These are phyloP conservation scores for Heliconius ethilla DNA, from an alignment of 2,888 invertebrate genomes.

Conservation along the genomic window DNA sequence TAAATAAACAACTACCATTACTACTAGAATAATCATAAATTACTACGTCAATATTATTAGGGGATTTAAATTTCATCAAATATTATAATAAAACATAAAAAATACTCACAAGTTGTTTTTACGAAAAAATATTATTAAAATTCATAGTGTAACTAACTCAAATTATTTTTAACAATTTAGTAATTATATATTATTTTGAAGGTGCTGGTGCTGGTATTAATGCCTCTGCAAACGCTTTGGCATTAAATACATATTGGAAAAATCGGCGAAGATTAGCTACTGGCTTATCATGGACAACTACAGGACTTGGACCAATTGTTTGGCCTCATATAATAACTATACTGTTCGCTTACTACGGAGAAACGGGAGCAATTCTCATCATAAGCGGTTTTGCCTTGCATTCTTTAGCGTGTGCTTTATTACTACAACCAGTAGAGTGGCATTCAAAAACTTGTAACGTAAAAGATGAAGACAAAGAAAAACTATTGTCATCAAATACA, in stretches of 20 bases:
- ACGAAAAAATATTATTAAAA: too few species aligned
- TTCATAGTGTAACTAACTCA: background rate
- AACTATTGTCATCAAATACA: constrained; percentile 51
- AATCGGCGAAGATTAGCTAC: constrained; percentile 86
- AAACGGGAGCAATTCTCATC: constrained; percentile 85
- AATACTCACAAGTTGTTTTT: too few species aligned
- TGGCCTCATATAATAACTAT: constrained; percentile 87
- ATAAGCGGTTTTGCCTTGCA: constrained; percentile 86
- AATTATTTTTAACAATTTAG: background rate
- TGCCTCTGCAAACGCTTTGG: constrained; percentile 86
- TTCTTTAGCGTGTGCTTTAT: constrained; percentile 84
- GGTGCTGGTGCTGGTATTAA: constrained; percentile 85
- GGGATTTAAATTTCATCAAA: too few species aligned
- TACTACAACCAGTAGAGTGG: constrained; percentile 89
- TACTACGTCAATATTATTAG: background rate
- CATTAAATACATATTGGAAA: constrained; percentile 88
- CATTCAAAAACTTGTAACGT: constrained; percentile 79
- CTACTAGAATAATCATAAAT: background rate
- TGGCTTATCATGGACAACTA: constrained; percentile 86
- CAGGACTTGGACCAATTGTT: constrained; percentile 87
- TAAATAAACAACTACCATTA: background rate
- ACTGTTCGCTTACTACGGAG: constrained; percentile 83
- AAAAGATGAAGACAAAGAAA: constrained; percentile 60
- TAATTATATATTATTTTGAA: constrained; percentile 56
- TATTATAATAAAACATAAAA: too few species aligned